Base-by-base conservation (phyloP, 2,888 invertebrate genomes). In the Cataglyphis altisquamis region DNA sequence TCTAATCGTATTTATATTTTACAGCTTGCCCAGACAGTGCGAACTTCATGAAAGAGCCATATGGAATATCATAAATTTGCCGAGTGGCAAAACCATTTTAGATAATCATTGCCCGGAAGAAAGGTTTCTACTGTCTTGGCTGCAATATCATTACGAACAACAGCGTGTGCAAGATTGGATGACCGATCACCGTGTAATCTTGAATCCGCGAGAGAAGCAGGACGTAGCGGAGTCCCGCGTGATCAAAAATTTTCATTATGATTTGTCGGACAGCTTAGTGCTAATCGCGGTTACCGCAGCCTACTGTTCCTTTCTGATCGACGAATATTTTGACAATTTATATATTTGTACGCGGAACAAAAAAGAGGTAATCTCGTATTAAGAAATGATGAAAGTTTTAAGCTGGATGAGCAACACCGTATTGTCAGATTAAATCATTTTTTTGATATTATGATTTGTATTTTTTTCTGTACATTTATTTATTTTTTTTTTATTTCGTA, bases 251-350 rank as follows among this genome's bases (percentile, higher is more conserved):
- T 95, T 96, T 75, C 95, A 95, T 1, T 92, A 93, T 0, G 96
- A 96, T 92, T 92, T 97, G 57, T 93, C 94, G 32, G 96, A 97
- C 89, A 95, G 96, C 2, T 92, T 96, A 39, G 96, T 96, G 29
- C 92, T 97, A 39, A 95, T 95, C 66, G 95, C 96, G 8, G 94
- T 95, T 5, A 96, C 96, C 67, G 92, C 95, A n/a, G 95, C 95
- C 67, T 96, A 96, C 89, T 97, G 97, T 90, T 96, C 96, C 0
- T 97, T 96, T 91, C 90, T 97, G 60, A 91, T 91, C 45, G 92
- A 95, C 0, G 93, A 95, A 70, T 96, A 95, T 89, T 94, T 95
- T 57, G 88, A 91, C 36, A 95, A 96, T 82, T 95, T 96, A 88
- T 96, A 95, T 89, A 87, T 95, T 57, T 89, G 93, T 36, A 95